Conservation (phyloP, 2,113 vertebrate genomes). For the Rhinoderma darwinii region DNA sequence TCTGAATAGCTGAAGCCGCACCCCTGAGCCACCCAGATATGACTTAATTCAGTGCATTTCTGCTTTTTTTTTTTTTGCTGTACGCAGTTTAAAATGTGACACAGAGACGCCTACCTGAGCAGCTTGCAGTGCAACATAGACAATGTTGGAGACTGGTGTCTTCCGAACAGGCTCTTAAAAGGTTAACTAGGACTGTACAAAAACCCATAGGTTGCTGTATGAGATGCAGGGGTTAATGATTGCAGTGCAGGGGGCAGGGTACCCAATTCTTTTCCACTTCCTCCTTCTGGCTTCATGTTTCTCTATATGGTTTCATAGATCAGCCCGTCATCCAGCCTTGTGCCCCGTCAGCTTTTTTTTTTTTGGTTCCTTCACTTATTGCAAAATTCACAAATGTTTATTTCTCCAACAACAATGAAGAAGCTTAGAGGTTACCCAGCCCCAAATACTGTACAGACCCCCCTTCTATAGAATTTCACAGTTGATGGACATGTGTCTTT, state of each 20-base stretch:
- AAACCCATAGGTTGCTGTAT: not conserved
- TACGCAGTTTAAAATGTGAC: not conserved
- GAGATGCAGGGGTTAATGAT: not conserved
- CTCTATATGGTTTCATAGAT: constrained; percentile 28
- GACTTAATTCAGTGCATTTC: not conserved
- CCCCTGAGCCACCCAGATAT: not conserved
- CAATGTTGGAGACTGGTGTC: no score
- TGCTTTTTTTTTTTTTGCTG: not conserved
- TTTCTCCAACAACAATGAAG: not conserved
- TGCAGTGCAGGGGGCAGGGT: constrained; percentile 16
- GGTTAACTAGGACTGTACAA: not conserved
- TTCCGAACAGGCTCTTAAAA: not conserved
- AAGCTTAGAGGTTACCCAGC: not conserved
- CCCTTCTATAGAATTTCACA: not conserved
- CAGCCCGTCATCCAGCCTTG: constrained; percentile 2
- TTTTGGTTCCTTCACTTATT: constrained; percentile 6
- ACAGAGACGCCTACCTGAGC: not conserved
- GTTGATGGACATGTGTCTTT: no score
- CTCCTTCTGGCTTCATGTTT: constrained; percentile 36
- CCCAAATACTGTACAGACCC: no score
- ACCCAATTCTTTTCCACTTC: constrained; percentile 17
- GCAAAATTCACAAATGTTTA: constrained; percentile 22
- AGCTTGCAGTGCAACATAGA: not conserved
- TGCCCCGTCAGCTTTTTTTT: constrained; percentile 26
- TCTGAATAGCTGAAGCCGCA: not conserved